A percentile compares a stretch with the other conserved stretches of the same genome.
Evolutionary conservation across 2,113 vertebrate genomes (phyloP).

Genomic region (Leuciscus idus): DNA sequence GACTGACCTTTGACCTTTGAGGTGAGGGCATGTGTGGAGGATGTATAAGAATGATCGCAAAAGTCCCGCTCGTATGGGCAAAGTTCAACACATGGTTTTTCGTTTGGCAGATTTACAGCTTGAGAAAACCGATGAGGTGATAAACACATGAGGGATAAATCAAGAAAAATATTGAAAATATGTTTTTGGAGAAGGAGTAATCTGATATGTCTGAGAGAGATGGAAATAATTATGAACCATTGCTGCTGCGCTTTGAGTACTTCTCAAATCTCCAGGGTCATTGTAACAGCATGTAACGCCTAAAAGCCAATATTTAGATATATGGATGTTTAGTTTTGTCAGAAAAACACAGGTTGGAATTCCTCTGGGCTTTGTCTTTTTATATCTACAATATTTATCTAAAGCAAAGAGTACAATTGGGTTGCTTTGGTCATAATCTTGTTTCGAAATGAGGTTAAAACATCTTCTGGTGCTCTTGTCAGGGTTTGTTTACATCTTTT

Average conservation of each 20-base stretch:
- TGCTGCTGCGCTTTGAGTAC: background rate
- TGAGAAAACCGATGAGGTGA: background rate
- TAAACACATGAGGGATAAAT: background rate
- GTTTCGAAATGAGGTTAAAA: background rate
- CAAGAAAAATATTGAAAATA: conserved; percentile 1
- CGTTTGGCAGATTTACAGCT: conserved; percentile 11
- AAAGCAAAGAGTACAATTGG: background rate
- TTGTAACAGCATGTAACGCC: background rate
- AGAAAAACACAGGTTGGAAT: background rate
- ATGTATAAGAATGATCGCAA: conserved; percentile 14
- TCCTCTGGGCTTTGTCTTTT: background rate
- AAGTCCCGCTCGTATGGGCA: background rate
- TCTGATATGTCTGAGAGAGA: background rate
- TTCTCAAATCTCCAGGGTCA: background rate
- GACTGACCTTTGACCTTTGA: conserved; percentile 35
- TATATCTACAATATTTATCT: background rate
- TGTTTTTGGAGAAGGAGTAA: background rate
- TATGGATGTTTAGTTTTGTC: background rate
- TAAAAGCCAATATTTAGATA: background rate
- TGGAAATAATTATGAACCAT: background rate
- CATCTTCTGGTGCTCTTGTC: background rate
- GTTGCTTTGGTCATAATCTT: background rate
- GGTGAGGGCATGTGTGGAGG: background rate
- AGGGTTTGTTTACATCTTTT: conserved; percentile 21
- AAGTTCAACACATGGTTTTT: conserved; percentile 20